phyloP scores from a whole-genome alignment of 2,113 vertebrate genomes.

The Colossoma macropomum region DNA sequence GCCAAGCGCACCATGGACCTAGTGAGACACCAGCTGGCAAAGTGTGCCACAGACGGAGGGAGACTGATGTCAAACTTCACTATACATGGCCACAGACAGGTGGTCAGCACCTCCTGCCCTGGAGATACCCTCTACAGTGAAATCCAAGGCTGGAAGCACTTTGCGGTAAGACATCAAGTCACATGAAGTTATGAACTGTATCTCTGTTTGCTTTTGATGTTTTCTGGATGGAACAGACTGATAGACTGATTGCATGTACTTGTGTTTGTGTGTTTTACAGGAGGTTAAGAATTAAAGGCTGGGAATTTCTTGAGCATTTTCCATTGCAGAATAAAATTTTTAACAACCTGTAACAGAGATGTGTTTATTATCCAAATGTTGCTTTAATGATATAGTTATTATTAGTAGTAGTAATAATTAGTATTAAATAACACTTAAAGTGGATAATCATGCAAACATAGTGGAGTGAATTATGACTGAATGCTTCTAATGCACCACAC shows the following conservation, averaged over 20 bases:
- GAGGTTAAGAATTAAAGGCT: constrained; percentile 5
- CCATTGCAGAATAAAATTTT: constrained; percentile 21
- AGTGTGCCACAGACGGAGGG: constrained; percentile 72
- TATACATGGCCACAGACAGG: constrained; percentile 84
- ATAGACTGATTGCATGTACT: background rate
- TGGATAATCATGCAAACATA: too few relatives aligned
- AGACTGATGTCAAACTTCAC: constrained; percentile 70
- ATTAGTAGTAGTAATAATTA: background rate
- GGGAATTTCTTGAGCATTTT: background rate
- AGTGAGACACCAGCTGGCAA: constrained; percentile 77
- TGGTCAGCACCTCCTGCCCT: constrained; percentile 80
- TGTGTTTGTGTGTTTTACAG: constrained; percentile 6
- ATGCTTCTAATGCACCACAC: too few relatives aligned
- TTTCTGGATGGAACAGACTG: background rate
- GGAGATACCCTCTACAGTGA: constrained; percentile 81
- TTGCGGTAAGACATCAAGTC: constrained; percentile 61
- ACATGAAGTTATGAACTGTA: background rate
- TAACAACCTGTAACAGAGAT: background rate
- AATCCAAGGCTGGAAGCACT: constrained; percentile 82
- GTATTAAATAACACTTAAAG: too few relatives aligned
- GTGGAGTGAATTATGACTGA: background rate
- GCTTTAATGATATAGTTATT: background rate
- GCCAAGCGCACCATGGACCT: constrained; percentile 66
- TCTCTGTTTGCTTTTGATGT: background rate
- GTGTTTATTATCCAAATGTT: background rate